phyloP scores from a whole-genome alignment of 2,888 invertebrate species.

The Limulus polyphemus region DNA sequence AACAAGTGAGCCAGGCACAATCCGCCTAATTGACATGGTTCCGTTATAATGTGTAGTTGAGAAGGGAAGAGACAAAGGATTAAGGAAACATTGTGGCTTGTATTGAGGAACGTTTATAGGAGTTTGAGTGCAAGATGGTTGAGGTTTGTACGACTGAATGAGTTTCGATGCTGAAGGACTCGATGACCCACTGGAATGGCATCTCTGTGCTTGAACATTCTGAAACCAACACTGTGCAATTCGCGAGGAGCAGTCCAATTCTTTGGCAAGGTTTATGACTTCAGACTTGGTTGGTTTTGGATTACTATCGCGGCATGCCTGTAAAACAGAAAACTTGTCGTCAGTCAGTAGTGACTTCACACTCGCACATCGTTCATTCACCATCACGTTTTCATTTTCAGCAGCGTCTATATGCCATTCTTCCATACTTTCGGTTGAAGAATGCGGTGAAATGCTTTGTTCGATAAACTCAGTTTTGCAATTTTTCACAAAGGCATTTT shows the following conservation, averaged over 20 bases:
- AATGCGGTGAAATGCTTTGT: background rate
- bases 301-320: slow-evolving; percentile 76
- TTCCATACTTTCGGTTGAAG: slow-evolving; percentile 17
- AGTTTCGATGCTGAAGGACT: too few species aligned
- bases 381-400: slow-evolving; percentile 25
- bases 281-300: slow-evolving; percentile 89
- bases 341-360: slow-evolving; percentile 42
- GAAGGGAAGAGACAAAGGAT: background rate
- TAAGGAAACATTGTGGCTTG: background rate
- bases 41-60: background rate
- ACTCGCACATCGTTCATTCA: slow-evolving; percentile 63
- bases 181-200: slow-evolving; percentile 9
- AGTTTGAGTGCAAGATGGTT: background rate
- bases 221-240: slow-evolving; percentile 94
- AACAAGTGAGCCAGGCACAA: background rate
- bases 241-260: slow-evolving; percentile 52
- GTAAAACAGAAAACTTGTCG: slow-evolving; percentile 46
- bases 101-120: slow-evolving; percentile 1
- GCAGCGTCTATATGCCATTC: slow-evolving; percentile 24
- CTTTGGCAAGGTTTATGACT: slow-evolving; percentile 71
- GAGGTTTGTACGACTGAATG: too few species aligned
- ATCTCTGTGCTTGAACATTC: slow-evolving; percentile 62
- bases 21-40: background rate
- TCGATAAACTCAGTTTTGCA: too few species aligned
- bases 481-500: background rate